Evolutionary conservation across 2,888 invertebrate genomes (phyloP).

Genomic region (Tubulanus polymorphus): DNA sequence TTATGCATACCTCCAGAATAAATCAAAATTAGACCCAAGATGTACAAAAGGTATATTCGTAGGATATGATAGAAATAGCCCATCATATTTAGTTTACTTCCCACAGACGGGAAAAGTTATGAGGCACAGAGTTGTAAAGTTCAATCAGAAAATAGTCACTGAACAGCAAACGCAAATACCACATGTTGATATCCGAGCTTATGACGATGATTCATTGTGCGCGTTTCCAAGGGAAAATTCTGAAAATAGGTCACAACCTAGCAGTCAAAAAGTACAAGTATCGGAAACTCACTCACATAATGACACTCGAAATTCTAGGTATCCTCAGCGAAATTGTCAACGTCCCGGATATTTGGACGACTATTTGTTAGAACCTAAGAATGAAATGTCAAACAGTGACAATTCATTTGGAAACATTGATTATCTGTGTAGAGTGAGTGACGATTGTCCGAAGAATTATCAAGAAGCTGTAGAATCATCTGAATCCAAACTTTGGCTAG

Average conservation of each 20-base stretch:
- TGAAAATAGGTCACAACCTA: too few relatives aligned
- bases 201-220: too few relatives aligned
- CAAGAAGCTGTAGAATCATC: slow-evolving; percentile 14
- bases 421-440: slow-evolving; percentile 21
- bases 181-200: too few relatives aligned
- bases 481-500: slow-evolving; percentile 13
- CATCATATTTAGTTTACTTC: slow-evolving; percentile 14
- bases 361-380: slow-evolving; percentile 10
- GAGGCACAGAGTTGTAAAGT: slow-evolving; percentile 9
- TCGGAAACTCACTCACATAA: background rate
- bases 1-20: slow-evolving; percentile 12
- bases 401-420: too few relatives aligned
- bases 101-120: slow-evolving; percentile 7
- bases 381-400: slow-evolving; percentile 8
- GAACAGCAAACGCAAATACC: too few relatives aligned
- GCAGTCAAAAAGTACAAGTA: background rate
- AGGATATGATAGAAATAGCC: slow-evolving; percentile 9
- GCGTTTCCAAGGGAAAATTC: too few relatives aligned
- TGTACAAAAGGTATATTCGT: slow-evolving; percentile 12
- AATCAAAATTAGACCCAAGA: slow-evolving; percentile 16
- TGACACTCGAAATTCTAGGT: background rate
- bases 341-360: slow-evolving; percentile 13
- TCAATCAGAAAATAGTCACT: too few relatives aligned
- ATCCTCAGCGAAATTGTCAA: slow-evolving; percentile 2
- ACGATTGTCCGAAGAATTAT: too few relatives aligned